Evolutionary conservation across 2,888 invertebrate genomes (phyloP), one percentile per base, ranked within the genome.

Genomic region (Myopa testacea): DNA sequence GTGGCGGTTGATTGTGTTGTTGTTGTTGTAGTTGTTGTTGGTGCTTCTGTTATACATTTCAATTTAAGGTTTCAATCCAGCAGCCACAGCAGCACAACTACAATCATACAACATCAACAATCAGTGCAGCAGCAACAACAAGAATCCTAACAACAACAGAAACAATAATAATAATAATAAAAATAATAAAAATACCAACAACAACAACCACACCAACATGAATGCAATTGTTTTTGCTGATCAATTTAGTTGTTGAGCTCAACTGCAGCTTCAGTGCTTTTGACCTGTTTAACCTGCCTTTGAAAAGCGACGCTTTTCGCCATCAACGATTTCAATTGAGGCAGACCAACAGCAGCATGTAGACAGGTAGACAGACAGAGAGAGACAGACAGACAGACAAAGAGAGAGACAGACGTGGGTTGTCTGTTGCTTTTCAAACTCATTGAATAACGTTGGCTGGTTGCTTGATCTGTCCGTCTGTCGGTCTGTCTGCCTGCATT

Each of bases 251-350:
- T 87, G 68, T 50, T 67, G 16, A 12, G 34, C 6, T 37, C 40
- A 40, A 37, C 34, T 70, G 50, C 65, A 40, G 55, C 34, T 70
- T 69, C 65, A 40, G 55, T 83, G 85, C 86, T 84, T 86, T 87
- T 87, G 88, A 87, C 87, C 87, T 87, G 87, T 83, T 85, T 88
- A 86, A 87, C 87, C 87, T 84, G 83, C 83, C 82, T 77, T 67
- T 75, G 71, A 78, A 67, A 79, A 67, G 78, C 80, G 75, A 73
- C 79, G 79, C 76, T 74, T 74, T 78, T 76, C 68, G 8, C 73
- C 67, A 75, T 3, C 78, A 75, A 26, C 75, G 76, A 74, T 69
- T 75, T 55, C 76, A 71, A n/a, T 73, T 76, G n/a, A 77, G 71
- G 68, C 75, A 79, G 52, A 70, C 78, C 55, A 55, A 55, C 55